Conservation (phyloP, 2,113 vertebrate species). For the Fulmarus glacialis region DNA sequence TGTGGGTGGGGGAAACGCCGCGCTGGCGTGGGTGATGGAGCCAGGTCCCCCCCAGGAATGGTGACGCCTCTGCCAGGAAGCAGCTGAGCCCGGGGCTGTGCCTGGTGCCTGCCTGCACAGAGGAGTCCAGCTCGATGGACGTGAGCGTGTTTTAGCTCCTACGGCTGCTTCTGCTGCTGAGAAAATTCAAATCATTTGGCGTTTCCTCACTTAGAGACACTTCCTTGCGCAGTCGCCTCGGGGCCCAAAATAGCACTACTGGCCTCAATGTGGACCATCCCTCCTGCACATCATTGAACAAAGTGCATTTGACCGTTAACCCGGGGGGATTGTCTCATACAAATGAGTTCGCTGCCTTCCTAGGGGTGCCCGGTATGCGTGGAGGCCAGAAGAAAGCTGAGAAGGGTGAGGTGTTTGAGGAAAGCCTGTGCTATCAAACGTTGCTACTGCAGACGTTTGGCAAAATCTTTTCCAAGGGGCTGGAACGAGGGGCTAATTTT, state of each 20-base stretch:
- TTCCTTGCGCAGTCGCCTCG: fast-evolving
- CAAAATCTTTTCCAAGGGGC: not conserved
- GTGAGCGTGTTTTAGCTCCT: not conserved
- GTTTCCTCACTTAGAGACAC: not conserved
- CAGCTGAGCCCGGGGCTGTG: not conserved
- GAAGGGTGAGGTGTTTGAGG: not conserved
- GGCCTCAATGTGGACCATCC: not conserved
- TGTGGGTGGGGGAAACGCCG: not conserved
- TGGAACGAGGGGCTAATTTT: not conserved
- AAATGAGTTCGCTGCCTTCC: not conserved
- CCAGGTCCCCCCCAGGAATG: not conserved
- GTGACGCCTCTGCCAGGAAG: not conserved
- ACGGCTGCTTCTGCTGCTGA: not conserved
- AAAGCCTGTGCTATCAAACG: not conserved
- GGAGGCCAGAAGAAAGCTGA: not conserved
- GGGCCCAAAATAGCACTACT: not conserved
- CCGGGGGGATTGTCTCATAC: fast-evolving
- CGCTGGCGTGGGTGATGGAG: not conserved
- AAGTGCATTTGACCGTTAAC: not conserved
- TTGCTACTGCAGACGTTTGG: not conserved
- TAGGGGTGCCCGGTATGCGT: fast-evolving
- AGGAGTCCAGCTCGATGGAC: not conserved
- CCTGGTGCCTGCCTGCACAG: not conserved
- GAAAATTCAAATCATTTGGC: not conserved
- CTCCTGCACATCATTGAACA: not conserved